phyloP scores from a whole-genome alignment of 1,140 invertebrate species.

The Leptestheria dahalacensis region DNA sequence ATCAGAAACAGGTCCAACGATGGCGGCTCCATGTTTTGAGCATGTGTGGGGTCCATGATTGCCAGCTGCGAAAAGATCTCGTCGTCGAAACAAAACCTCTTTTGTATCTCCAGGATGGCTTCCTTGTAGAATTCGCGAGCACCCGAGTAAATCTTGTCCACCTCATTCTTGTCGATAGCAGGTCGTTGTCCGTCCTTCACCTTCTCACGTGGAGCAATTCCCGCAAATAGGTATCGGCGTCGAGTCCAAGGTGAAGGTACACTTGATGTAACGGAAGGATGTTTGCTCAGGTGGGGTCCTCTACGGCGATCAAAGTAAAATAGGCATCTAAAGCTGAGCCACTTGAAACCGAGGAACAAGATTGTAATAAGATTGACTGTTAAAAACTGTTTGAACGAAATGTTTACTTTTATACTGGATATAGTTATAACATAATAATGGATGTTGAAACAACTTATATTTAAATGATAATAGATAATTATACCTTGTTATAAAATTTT shows the following conservation, averaged over 20 bases:
- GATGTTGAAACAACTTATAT: neutral
- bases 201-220: neutral
- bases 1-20: neutral
- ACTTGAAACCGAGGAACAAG: neutral
- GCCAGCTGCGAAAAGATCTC: neutral
- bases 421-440: neutral
- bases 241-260: neutral
- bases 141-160: neutral
- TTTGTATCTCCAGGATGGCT: slow-evolving; percentile 1
- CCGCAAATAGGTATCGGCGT: neutral
- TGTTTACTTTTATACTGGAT: neutral
- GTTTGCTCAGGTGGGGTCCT: neutral
- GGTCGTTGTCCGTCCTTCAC: neutral
- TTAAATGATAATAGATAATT: neutral
- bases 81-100: neutral
- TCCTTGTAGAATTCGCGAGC: neutral
- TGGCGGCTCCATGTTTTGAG: neutral
- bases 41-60: neutral
- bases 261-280: neutral
- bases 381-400: neutral
- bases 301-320: neutral
- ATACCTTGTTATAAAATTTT: neutral
- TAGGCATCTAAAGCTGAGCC: neutral
- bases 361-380: neutral
- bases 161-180: neutral